Evolutionary conservation across 2,888 invertebrate genomes (phyloP).

Genomic region (Athalia rosae): DNA sequence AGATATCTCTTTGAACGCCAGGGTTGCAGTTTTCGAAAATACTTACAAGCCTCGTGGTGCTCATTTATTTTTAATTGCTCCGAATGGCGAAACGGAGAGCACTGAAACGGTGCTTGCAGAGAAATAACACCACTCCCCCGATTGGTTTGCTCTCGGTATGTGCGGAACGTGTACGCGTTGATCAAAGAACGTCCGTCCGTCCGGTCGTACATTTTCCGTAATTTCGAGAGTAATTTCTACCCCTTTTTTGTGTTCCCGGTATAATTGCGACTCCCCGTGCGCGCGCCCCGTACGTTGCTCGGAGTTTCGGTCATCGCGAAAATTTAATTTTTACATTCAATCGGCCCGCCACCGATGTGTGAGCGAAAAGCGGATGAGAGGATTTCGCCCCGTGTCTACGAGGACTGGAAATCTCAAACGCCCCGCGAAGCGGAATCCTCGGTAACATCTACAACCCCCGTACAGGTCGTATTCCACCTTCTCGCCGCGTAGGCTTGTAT

Average conservation of each 20-base stretch:
- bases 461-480: not conserved
- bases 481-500: conserved; percentile 21
- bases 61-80: conserved; percentile 37
- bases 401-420: not conserved
- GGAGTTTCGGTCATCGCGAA: not conserved
- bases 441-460: too few species aligned
- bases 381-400: not conserved
- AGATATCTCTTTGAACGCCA: too few species aligned
- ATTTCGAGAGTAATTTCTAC: not conserved
- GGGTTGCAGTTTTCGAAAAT: not conserved
- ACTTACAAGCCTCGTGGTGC: not conserved
- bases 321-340: not conserved
- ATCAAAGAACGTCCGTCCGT: conserved; percentile 23
- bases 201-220: not conserved
- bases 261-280: too few species aligned
- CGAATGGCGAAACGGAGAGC: conserved; percentile 8
- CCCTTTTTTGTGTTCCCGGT: conserved; percentile 16
- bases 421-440: too few species aligned
- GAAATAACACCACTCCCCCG: conserved; percentile 17
- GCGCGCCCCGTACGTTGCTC: too few species aligned
- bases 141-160: conserved; percentile 15
- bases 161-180: conserved; percentile 11
- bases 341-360: not conserved
- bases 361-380: not conserved
- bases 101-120: conserved; percentile 2